A percentile compares a stretch with the other conserved stretches of the same genome.
Conservation (phyloP, 2,113 vertebrate genomes). For the Thermophis baileyi region DNA sequence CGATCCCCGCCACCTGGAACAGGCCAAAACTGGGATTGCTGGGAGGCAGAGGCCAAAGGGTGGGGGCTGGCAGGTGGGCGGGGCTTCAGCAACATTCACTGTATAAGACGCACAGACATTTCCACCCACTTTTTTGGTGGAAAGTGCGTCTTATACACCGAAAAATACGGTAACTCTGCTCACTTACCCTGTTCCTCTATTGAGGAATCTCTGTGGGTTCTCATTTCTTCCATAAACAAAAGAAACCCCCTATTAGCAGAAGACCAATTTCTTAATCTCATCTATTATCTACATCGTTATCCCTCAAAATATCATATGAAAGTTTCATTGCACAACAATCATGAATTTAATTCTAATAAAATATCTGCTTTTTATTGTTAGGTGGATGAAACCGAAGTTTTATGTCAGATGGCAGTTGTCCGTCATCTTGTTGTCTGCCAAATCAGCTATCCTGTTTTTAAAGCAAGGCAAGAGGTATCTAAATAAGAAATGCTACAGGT, state of each 20-base stretch:
- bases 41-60: no score
- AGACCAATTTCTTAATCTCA: background rate
- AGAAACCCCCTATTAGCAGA: background rate
- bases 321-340: background rate
- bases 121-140: no score
- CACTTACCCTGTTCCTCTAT: background rate
- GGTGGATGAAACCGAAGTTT: slow-evolving; percentile 81
- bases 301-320: background rate
- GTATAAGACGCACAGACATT: no score
- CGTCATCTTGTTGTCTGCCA: slow-evolving; percentile 76
- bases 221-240: background rate
- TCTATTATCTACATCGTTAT: background rate
- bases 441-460: slow-evolving; percentile 83
- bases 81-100: no score
- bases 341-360: background rate
- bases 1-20: no score
- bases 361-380: slow-evolving; percentile 54
- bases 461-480: slow-evolving; percentile 75
- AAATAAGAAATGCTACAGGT: background rate
- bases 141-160: no score
- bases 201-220: background rate
- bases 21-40: no score
- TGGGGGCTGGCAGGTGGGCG: no score
- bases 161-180: background rate
- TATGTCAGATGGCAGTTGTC: slow-evolving; percentile 71